phyloP scores from a whole-genome alignment of 2,113 vertebrate genomes.

The Charina bottae region DNA sequence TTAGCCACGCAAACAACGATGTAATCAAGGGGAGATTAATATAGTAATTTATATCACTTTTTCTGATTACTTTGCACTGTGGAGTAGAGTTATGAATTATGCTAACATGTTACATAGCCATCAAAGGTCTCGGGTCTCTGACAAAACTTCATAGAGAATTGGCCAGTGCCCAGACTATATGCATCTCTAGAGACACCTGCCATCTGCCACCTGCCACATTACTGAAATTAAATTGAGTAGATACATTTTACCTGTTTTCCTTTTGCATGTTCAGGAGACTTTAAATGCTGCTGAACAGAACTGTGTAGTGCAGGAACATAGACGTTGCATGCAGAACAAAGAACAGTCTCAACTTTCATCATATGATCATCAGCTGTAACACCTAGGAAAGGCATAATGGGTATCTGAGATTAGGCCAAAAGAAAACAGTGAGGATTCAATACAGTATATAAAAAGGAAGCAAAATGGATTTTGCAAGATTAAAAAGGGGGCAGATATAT shows the following conservation, averaged over 20 bases:
- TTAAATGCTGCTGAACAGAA: constrained; percentile 84
- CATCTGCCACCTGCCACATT: not conserved
- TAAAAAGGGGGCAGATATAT: not conserved
- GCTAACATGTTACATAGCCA: not conserved
- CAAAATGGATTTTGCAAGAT: not conserved
- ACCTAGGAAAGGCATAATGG: constrained; percentile 67
- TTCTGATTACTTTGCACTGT: not conserved
- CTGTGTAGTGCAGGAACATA: constrained; percentile 84
- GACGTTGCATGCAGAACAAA: constrained; percentile 83
- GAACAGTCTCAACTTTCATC: constrained; percentile 88
- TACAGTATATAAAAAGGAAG: not conserved
- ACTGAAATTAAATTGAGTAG: not conserved
- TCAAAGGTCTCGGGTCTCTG: not conserved
- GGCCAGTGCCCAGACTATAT: not conserved
- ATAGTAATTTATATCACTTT: not conserved
- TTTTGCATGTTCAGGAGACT: constrained; percentile 81
- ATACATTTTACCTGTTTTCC: constrained; percentile 76
- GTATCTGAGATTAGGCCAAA: not conserved
- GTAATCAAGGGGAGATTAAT: not conserved
- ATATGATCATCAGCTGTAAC: constrained; percentile 85
- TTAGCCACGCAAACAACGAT: not conserved
- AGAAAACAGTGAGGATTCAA: not conserved
- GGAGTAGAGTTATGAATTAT: not conserved
- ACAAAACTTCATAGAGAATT: not conserved
- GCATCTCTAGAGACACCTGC: not conserved